Evolutionary conservation across 2,113 vertebrate species (phyloP).

Genomic region (Rana temporaria): DNA sequence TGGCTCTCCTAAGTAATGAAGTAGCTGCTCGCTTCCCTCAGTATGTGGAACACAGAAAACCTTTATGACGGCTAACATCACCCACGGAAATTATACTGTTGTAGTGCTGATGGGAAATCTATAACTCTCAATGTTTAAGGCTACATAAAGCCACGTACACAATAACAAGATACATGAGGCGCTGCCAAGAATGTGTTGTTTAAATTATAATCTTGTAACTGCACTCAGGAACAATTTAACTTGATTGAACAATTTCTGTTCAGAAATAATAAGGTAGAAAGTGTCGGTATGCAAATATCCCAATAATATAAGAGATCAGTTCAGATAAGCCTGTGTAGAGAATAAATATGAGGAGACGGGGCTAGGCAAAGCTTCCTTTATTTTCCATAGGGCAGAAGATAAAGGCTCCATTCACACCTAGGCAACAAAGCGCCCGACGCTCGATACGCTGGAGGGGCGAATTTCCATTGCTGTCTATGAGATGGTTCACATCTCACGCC

Average conservation of each 20-base stretch:
- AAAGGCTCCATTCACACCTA: no score
- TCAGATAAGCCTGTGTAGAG: background rate
- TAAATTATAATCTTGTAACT: constrained; percentile 24
- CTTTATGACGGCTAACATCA: constrained; percentile 36
- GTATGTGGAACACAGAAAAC: constrained; percentile 5
- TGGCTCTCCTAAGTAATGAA: constrained; percentile 28
- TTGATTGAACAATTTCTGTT: constrained; percentile 15
- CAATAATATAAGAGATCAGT: constrained; percentile 1
- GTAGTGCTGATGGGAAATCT: constrained; percentile 30
- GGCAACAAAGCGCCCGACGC: no score
- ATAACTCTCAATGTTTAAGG: constrained; percentile 33
- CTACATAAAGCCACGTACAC: constrained; percentile 8
- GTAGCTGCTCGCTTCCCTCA: constrained; percentile 19
- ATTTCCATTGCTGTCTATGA: no score
- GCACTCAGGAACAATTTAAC: constrained; percentile 12
- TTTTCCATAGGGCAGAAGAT: no score
- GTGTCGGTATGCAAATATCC: constrained; percentile 19
- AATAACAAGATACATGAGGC: constrained; percentile 1
- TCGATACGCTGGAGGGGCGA: no score
- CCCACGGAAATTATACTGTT: constrained; percentile 21
- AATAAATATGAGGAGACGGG: background rate
- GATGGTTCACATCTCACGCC: no score
- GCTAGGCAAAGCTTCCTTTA: background rate
- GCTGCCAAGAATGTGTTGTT: constrained; percentile 24
- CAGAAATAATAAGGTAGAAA: constrained; percentile 26